phyloP scores from a whole-genome alignment of 2,797 vertebrate species.

The Streptopelia turtur region DNA sequence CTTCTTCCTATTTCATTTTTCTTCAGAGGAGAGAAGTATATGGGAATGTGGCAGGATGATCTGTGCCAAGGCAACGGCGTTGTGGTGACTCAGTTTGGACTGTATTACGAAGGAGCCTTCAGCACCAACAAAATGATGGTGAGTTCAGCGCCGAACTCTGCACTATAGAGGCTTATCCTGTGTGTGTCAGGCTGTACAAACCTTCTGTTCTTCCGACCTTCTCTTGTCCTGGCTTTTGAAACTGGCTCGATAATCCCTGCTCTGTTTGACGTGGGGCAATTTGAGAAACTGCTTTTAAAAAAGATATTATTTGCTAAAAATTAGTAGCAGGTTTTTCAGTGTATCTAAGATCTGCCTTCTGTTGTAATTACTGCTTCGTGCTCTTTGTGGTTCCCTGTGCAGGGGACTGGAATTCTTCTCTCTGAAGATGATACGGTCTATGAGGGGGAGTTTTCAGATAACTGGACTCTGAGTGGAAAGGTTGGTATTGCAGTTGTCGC shows the following conservation, averaged over 20 bases:
- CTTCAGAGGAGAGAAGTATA: constrained; percentile 94
- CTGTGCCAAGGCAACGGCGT: constrained; percentile 91
- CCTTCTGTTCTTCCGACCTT: not conserved
- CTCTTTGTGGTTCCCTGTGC: not conserved
- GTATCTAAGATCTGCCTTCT: not conserved
- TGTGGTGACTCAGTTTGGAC: constrained; percentile 96
- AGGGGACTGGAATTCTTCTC: constrained; percentile 93
- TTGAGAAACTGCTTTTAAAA: not conserved
- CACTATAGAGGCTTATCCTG: not conserved
- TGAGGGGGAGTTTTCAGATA: constrained; percentile 96
- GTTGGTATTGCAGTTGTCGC: constrained; percentile 69
- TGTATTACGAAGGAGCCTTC: constrained; percentile 96
- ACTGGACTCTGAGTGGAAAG: constrained; percentile 97
- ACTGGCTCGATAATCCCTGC: not conserved
- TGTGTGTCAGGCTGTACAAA: not conserved
- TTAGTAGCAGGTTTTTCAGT: not conserved
- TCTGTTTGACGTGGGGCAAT: not conserved
- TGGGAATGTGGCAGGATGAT: constrained; percentile 98
- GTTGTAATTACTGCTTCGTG: not conserved
- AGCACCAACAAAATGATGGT: constrained; percentile 97
- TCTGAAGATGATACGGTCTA: constrained; percentile 97
- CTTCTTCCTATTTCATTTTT: not conserved
- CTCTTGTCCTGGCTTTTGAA: not conserved
- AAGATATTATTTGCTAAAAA: not conserved
- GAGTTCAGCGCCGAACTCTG: constrained; percentile 48